Evolutionary conservation across 2,888 invertebrate species (phyloP), one percentile per base, ranked within the genome.

Genomic region (Isoperla grammatica): DNA sequence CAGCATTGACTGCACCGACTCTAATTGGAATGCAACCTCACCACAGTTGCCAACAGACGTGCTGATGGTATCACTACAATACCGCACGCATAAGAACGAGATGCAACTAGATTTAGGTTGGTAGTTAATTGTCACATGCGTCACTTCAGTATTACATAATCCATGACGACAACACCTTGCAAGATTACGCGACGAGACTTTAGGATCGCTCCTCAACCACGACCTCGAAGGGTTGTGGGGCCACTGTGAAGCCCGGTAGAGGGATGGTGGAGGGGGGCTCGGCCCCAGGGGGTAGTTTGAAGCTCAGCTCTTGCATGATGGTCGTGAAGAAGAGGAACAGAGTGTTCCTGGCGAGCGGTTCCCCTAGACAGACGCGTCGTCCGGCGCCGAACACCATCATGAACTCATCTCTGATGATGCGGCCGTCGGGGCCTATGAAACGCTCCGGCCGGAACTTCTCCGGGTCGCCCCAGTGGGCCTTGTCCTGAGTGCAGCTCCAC

Each of bases 391-490:
- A 68, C 1, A 61, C 59, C 9, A 65, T 48, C 29, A 66, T 40
- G 35, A 58, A 63, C 12, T 62, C 64, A 23, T 64, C 64, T 35
- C 60, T 59, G 22, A 60, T 49, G 20, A 66, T 35, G 15, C 63
- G 63, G 6, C 66, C 67, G 22, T 64, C 60, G 35, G 40, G 19
- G 39, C 60, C 57, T 11, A 68, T 55, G 49, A 63, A 64, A 9
- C 67, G 60, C 56, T 65, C 65, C 1, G 67, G 67, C 15, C 65
- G 55, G 57, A 68, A 68, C 12, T 50, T 61, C 39, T 67, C 64
- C 17, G 67, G 67, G 56, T 68, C 67, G 8, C 64, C 63, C 67
- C 67, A 68, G 35, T 63, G 61, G 1, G 59, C 56, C 1, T 40
- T 54, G 56, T 68, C 67, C 29, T 63, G 61, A 12, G 57, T 55